Conservation (phyloP, 2,797 vertebrate species). For the Cossypha heuglini region DNA sequence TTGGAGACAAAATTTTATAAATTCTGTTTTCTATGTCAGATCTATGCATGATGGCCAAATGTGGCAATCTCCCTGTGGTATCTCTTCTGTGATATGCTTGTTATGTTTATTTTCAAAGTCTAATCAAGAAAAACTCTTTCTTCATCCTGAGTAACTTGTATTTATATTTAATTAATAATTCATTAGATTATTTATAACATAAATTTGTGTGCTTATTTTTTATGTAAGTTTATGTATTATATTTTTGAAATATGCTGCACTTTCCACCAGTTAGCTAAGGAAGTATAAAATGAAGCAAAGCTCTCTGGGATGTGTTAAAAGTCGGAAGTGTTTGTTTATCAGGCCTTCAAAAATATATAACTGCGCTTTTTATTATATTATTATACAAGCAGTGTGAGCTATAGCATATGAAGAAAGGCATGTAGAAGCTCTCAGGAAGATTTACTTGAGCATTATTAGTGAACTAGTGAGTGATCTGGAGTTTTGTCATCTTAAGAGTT, state of each 20-base stretch:
- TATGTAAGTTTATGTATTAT: neutral
- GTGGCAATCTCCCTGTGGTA: neutral
- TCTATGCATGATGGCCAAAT: neutral
- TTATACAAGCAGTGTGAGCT: neutral
- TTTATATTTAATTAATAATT: neutral
- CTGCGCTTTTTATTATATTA: neutral
- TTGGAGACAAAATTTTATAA: neutral
- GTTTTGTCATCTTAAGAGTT: neutral
- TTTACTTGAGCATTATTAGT: neutral
- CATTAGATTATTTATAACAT: neutral
- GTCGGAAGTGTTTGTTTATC: neutral
- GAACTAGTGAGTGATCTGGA: neutral
- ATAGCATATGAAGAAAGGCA: neutral
- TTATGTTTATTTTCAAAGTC: neutral
- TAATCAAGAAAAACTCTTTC: neutral
- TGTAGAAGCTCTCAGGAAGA: neutral
- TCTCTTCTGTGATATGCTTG: neutral
- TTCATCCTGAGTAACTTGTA: neutral
- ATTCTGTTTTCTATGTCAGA: neutral
- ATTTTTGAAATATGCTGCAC: neutral
- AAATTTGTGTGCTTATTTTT: neutral
- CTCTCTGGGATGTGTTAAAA: neutral
- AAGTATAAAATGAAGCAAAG: neutral
- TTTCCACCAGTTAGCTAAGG: neutral
- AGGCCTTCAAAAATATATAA: neutral